Base-by-base conservation (phyloP, 2,113 vertebrate genomes). In the Rhynchomys soricoides region DNA sequence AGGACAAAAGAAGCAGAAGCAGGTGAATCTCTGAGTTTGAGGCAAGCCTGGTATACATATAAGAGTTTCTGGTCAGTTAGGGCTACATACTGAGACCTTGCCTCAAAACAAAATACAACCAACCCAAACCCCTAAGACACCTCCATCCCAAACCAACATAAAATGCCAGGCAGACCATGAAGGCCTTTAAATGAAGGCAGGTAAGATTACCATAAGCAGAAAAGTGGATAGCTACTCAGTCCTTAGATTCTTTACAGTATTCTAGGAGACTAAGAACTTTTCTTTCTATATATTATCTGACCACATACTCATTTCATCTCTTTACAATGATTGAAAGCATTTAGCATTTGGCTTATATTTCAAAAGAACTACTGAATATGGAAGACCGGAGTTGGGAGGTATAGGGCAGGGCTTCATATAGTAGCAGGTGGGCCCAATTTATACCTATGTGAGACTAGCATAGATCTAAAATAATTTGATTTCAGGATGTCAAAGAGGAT, bases 201-300 rank as follows among this genome's bases (percentile, higher is more conserved):
- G 52, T 93, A 77, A 88, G 29, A 9, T 21, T 52, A 68, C 24
- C 7, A 12, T 4, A 29, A 73, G 50, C 34, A 86, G 86, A 86
- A 48, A 90, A 86, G 50, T 45, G 12, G 77, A 43, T 66, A 22
- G 37, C 52, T 82, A 57, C n/a, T 29, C 22, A 29, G 55, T 57
- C 64, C 62, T 55, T 87, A 68, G 78, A 37, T 96, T 77, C 68
- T 83, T 70, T 93, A 62, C 1, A 22, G 24, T 94, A 48, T 90
- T 95, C 82, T 95, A 73, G 62, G 22, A 96, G 57, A 75, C 29
- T 66, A 92, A 37, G 16, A 74, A 22, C 22, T 73, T 78, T 88
- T 93, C 48, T 78, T 97, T 92, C 77, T 95, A 91, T 50, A 70
- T 37, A 26, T 12, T 73, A n/a, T 45, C 70, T 94, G 71, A 77